phyloP scores from a whole-genome alignment of 2,797 vertebrate species.

The Chromobotia macracanthus region DNA sequence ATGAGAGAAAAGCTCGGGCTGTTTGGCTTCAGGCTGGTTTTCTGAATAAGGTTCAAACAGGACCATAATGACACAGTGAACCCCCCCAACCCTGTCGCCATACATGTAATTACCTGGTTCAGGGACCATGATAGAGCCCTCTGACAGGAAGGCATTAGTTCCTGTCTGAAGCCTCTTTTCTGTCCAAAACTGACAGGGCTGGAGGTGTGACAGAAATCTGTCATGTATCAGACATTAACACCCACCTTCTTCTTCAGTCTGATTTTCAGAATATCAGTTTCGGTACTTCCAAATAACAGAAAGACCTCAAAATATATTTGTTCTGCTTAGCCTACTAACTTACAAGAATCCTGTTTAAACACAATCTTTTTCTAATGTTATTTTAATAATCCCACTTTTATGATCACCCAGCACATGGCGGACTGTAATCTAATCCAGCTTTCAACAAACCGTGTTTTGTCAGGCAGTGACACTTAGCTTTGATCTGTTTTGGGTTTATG shows the following conservation, averaged over 20 bases:
- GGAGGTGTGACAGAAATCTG: constrained; percentile 26
- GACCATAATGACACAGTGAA: constrained; percentile 63
- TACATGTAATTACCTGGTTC: constrained; percentile 81
- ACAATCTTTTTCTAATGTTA: constrained; percentile 63
- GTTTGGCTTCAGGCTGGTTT: constrained; percentile 66
- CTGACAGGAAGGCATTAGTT: constrained; percentile 51
- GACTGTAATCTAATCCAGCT: constrained; percentile 73
- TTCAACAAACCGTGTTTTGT: constrained; percentile 77
- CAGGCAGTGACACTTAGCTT: constrained; percentile 58
- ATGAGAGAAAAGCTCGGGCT: constrained; percentile 46
- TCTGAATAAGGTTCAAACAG: constrained; percentile 79
- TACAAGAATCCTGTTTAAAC: constrained; percentile 64
- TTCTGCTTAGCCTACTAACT: constrained; percentile 57
- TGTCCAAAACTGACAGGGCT: constrained; percentile 22
- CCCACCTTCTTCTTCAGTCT: constrained; percentile 33
- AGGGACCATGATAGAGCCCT: constrained; percentile 69
- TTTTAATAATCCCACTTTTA: constrained; percentile 68
- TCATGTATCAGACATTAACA: constrained; percentile 24
- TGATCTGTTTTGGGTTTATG: constrained; percentile 74
- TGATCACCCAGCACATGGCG: constrained; percentile 60
- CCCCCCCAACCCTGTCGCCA: constrained; percentile 68
- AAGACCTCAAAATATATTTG: constrained; percentile 68
- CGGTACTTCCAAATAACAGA: constrained; percentile 64
- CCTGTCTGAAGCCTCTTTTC: constrained; percentile 31
- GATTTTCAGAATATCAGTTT: constrained; percentile 39